Evolutionary conservation across 37 sponge, comb jelly and placozoan genomes (phyloP), one percentile per base, ranked within the genome.

Genomic region (Beroe ovata): DNA sequence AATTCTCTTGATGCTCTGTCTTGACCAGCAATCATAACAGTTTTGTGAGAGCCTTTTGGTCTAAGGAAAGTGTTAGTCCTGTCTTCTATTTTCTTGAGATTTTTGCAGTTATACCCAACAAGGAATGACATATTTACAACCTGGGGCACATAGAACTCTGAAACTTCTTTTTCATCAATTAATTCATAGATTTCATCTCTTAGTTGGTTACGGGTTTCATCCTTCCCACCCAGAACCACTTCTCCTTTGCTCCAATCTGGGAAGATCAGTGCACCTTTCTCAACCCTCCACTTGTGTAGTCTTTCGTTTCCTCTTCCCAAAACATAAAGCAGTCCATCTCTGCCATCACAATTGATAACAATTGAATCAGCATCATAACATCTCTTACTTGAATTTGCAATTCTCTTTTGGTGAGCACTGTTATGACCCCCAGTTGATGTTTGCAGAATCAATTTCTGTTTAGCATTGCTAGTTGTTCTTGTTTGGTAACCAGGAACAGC

Each of bases 131-230:
- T 39, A 35, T 77, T 77, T 1, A 77, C 84, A 77, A 77, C 84
- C 41, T 77, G 84, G n/a, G 84, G 84, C 8, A 77, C 84, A 35
- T 77, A 77, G 84, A 77, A 77, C 47, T 77, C 84, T 16, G 84
- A 77, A 33, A 77, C 84, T 38, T 77, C 84, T 36, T 77, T 77
- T 39, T 77, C 84, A 14, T 77, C 84, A 36, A 77, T 77, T 36
- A 77, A 36, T 22, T 77, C 54, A 4, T 36, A 77, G 16, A 77
- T 42, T 36, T 77, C 84, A 16, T 77, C 38, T 25, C 84, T 77
- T 6, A 77, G 42, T 77, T 77, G 36, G n/a, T 38, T 77, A 0
- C 54, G 26, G 28, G 25, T 36, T 33, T 77, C 84, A 41, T 77
- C 84, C 22, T 42, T 77, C 0, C 84, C 84, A 3, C 84, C 84